Percentiles rank a stretch among this genome's conserved stretches.
Evolutionary conservation across 2,113 vertebrate genomes (phyloP).

Genomic region (Albula glossodonta): DNA sequence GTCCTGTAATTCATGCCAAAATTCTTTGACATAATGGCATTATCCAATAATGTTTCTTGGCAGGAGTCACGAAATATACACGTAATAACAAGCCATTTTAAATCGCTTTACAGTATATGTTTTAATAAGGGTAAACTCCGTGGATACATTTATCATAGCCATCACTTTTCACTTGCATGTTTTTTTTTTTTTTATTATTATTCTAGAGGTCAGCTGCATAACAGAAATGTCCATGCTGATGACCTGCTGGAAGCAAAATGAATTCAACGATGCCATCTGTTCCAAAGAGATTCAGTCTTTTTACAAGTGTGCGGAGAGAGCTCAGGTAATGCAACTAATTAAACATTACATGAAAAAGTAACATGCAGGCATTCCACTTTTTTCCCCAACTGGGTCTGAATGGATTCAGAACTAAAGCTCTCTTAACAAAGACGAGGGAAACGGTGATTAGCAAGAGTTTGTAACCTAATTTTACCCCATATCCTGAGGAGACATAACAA

Average conservation of each 20-base stretch:
- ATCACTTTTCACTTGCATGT: too few species aligned
- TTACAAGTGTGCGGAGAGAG: slow-evolving; percentile 74
- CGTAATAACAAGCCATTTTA: too few species aligned
- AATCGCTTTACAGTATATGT: not conserved
- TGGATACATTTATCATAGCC: too few species aligned
- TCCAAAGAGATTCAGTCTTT: slow-evolving; percentile 74
- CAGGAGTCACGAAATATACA: too few species aligned
- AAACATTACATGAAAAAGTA: slow-evolving; percentile 6
- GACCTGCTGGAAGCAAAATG: slow-evolving; percentile 91
- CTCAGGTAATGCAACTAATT: slow-evolving; percentile 72
- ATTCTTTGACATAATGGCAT: too few species aligned
- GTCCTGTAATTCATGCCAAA: too few species aligned
- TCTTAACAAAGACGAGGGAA: slow-evolving; percentile 4
- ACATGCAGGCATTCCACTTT: not conserved
- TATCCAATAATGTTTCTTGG: too few species aligned
- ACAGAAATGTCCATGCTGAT: slow-evolving; percentile 88
- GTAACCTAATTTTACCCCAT: slow-evolving; percentile 30
- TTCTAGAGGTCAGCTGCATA: slow-evolving; percentile 83
- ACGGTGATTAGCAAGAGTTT: slow-evolving; percentile 29
- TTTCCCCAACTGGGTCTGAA: slow-evolving; percentile 5
- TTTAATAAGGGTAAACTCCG: too few species aligned
- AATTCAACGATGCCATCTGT: slow-evolving; percentile 78
- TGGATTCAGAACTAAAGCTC: slow-evolving; percentile 14
- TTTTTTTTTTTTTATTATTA: too few species aligned
- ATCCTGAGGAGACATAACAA: slow-evolving; percentile 48